Percentiles rank a stretch among this genome's conserved stretches.
Evolutionary conservation across 2,888 invertebrate species (phyloP).

Genomic region (Leucoma salicis): DNA sequence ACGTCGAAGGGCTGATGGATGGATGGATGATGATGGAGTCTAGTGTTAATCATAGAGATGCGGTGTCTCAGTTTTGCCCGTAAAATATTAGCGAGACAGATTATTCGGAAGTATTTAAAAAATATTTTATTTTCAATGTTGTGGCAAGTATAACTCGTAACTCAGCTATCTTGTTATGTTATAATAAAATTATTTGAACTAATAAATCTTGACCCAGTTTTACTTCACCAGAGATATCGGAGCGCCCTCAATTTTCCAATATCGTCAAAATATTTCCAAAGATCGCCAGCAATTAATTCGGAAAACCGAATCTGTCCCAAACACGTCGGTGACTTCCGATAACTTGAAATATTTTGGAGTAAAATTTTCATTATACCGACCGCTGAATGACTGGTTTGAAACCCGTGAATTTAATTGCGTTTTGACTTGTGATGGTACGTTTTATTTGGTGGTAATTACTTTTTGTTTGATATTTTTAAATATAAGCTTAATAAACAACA

Average conservation of each 20-base stretch:
- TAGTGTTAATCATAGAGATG: too few relatives aligned
- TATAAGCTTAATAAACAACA: too few relatives aligned
- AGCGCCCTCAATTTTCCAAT: conserved; percentile 18
- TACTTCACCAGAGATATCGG: background rate
- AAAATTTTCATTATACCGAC: conserved; percentile 32
- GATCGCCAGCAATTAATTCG: conserved; percentile 28
- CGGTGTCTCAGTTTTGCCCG: too few relatives aligned
- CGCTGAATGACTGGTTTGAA: conserved; percentile 38
- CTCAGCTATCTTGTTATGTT: too few relatives aligned
- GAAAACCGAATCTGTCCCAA: conserved; percentile 25
- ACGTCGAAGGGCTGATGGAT: too few relatives aligned
- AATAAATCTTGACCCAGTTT: background rate
- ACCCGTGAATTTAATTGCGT: conserved; percentile 41
- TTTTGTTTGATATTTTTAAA: too few relatives aligned
- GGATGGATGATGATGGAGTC: too few relatives aligned
- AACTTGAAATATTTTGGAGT: conserved; percentile 14
- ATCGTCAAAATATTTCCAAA: conserved; percentile 19
- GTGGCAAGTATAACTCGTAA: too few relatives aligned
- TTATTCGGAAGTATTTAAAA: too few relatives aligned
- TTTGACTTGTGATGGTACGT: conserved; percentile 23
- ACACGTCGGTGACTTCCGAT: conserved; percentile 30
- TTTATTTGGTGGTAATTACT: too few relatives aligned
- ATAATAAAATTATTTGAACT: background rate
- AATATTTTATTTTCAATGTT: too few relatives aligned
- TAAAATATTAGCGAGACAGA: too few relatives aligned